phyloP scores from a whole-genome alignment of 2,888 invertebrate genomes.

The Lysandra coridon region DNA sequence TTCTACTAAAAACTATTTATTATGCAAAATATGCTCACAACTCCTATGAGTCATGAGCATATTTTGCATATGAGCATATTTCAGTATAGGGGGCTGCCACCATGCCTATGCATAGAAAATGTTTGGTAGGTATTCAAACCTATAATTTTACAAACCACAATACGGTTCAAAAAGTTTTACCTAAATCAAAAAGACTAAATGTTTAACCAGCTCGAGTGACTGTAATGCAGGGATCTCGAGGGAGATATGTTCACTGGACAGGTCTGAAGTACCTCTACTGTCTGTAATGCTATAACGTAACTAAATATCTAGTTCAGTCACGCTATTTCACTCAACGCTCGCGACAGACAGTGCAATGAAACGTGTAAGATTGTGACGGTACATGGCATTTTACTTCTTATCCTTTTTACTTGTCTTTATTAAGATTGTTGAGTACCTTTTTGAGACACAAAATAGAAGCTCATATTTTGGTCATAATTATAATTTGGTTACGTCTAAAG shows the following conservation, averaged over 20 bases:
- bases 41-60: too few relatives aligned
- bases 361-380: background rate
- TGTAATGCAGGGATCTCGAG: background rate
- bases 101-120: too few relatives aligned
- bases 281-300: background rate
- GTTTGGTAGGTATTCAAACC: background rate
- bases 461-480: background rate
- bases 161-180: background rate
- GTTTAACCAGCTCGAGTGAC: background rate
- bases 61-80: too few relatives aligned
- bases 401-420: background rate
- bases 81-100: too few relatives aligned
- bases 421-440: background rate
- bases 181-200: background rate
- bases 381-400: background rate
- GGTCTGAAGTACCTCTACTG: background rate
- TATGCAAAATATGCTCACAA: background rate
- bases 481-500: background rate
- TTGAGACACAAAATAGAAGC: background rate
- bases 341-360: slow-evolving; percentile 2
- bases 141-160: too few relatives aligned
- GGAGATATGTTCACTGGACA: background rate
- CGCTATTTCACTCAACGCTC: background rate
- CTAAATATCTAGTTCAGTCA: slow-evolving; percentile 7
- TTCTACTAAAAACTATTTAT: background rate